Base-by-base conservation (phyloP, 1,140 invertebrate genomes). In the Chrysopa pallens region DNA sequence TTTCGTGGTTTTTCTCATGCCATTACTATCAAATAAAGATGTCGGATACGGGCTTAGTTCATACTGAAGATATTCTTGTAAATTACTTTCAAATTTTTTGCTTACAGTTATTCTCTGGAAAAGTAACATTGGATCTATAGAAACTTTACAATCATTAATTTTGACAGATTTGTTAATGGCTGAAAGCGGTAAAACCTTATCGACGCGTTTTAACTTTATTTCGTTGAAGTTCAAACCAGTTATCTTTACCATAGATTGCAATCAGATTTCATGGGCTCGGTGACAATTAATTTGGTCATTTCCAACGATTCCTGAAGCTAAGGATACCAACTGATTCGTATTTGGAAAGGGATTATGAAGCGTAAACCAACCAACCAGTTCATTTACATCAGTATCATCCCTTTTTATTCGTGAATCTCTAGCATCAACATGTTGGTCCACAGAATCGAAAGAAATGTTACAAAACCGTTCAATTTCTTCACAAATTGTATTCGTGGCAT, bases 1-100 rank as follows among this genome's bases (percentile, higher is more conserved):
- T 54, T 62, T 61, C 14, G 42, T 51, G 6, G 50, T 54, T 59
- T n/a, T 61, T 50, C 55, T 47, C 59, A 62, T 62, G 45, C 56
- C 55, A 53, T 50, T 39, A 46, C 47, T 53, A 52, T 58, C 52
- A 55, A 61, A 65, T 49, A 65, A 39, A 42, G 59, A 46, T 49
- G 49, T 45, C 15, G 61, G 57, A 53, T 51, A 61, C 36, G 57
- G 57, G 38, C 51, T 53, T 38, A 63, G 35, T 55, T 64, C 58
- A 55, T 59, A 61, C 43, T 55, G 46, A 46, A 62, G 46, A 50
- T 58, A 57, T 52, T 58, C 43, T 45, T 55, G 29, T 23, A 23
- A 23, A 23, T 23, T 23, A 23, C 37, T 53, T 49, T 59, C 49
- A 48, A 48, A 50, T 51, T 58, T 36, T 48, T 61, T 58, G 39